These are phyloP conservation scores for Papilio helenus DNA, from an alignment of 1,140 invertebrate species.

Conservation along the genomic window DNA sequence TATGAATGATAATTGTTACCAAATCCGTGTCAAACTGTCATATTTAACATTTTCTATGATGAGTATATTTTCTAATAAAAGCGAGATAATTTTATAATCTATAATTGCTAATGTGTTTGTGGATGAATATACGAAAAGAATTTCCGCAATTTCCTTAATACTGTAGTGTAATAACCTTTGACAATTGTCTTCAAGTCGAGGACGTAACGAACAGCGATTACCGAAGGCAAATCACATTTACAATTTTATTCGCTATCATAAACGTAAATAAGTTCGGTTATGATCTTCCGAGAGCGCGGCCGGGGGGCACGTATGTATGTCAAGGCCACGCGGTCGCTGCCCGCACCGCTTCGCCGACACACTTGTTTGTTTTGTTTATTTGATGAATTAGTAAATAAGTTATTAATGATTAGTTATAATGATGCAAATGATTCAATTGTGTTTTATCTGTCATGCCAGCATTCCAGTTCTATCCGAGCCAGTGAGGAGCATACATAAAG, in stretches of 20 bases:
- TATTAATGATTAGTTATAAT: neutral
- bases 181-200: neutral
- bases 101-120: too few relatives aligned
- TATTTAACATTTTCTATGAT: too few relatives aligned
- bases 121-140: neutral
- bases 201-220: neutral
- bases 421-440: too few relatives aligned
- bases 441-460: too few relatives aligned
- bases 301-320: neutral
- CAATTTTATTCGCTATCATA: neutral
- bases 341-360: neutral
- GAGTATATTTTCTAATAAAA: too few relatives aligned
- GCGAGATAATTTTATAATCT: too few relatives aligned
- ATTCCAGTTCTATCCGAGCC: too few relatives aligned
- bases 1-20: too few relatives aligned
- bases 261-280: constrained; percentile 14
- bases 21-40: too few relatives aligned
- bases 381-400: neutral
- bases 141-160: neutral
- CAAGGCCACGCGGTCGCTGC: constrained; percentile 11
- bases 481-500: too few relatives aligned
- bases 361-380: constrained; percentile 3
- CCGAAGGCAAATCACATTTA: constrained; percentile 19
- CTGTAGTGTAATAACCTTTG: neutral
- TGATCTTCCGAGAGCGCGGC: neutral